Base-by-base conservation (phyloP, 2,797 vertebrate genomes). In the Lepilemur ruficaudatus region DNA sequence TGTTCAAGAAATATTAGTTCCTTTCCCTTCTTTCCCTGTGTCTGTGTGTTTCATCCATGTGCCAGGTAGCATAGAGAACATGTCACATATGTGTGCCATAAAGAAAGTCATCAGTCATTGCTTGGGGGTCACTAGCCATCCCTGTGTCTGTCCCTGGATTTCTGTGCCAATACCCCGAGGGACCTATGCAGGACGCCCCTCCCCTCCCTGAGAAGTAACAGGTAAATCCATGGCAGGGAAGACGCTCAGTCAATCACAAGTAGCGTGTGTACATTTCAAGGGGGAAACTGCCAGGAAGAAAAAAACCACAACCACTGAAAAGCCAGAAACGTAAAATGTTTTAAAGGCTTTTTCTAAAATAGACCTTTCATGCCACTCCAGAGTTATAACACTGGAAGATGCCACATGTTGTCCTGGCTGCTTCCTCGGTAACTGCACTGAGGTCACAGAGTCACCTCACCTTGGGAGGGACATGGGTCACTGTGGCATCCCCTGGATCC, bases 181-280 rank as follows among this genome's bases (percentile, higher is more conserved):
- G 70, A 41, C 32, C 76, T 75, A 18, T 50, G 28, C 43, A 95
- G 23, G 75, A 22, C 23, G 15, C 3, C 32, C 10, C 8, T 65
- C n/a, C 11, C n/a, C 28, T 70, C 30, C 57, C n/a, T 75, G 84
- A 46, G 67, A 85, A 92, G 41, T 35, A 55, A 57, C 5, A 82
- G 43, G 35, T 61, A 50, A 87, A 65, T 6, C 30, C 28, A 35
- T 0, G 4, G n/a, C 79, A 87, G 65, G 43, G n/a, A 85, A 92
- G 75, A 86, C 18, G 59, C 25, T 35, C 0, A 2, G 52, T 81
- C 87, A 63, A 35, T n/a, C 65, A n/a, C 69, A 86, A 91, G 8
- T 38, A 89, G 75, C 46, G 32, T 30, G 65, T 89, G 25, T 67
- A 32, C 14, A 35, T 85, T 72, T 94, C 43, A 87, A 96, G 32